phyloP scores from a whole-genome alignment of 2,113 vertebrate genomes.

The Brachyhypopomus gauderio region DNA sequence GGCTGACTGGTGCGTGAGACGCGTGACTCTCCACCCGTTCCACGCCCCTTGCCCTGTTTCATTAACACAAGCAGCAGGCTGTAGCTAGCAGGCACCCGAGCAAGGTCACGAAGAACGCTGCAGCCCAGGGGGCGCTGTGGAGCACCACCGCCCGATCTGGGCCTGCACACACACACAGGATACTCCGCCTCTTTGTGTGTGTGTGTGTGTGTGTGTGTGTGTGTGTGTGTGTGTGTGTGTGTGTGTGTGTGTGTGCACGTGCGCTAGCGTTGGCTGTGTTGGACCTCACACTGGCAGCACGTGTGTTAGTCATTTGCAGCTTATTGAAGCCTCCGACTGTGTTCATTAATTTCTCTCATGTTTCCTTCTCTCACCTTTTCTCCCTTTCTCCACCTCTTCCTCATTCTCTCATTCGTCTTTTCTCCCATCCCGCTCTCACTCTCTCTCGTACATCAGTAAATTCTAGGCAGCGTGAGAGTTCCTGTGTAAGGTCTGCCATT shows the following conservation, averaged over 20 bases:
- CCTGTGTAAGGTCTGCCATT: not conserved
- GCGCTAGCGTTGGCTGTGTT: not conserved
- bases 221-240: constrained; percentile 11
- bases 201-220: too few relatives aligned
- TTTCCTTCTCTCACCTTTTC: not conserved
- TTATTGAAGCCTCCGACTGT: not conserved
- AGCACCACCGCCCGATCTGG: not conserved
- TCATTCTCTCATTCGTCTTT: not conserved
- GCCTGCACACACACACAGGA: not conserved
- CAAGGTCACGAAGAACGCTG: constrained; percentile 10
- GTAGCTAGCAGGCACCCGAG: not conserved
- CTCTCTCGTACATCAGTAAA: constrained; percentile 59
- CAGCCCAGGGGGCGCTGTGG: not conserved
- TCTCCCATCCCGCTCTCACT: constrained; percentile 11
- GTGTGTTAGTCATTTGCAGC: not conserved
- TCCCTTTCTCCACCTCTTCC: not conserved
- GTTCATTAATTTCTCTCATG: constrained; percentile 8
- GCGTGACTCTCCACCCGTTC: not conserved
- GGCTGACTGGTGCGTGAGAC: not conserved
- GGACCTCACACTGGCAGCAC: not conserved
- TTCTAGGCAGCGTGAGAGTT: constrained; percentile 10
- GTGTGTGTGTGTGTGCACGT: not conserved
- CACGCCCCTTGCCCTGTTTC: not conserved
- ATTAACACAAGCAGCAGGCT: constrained; percentile 24
- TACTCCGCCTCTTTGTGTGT: not conserved